A percentile compares a stretch with the other conserved stretches of the same genome.
Evolutionary conservation across 2,888 invertebrate genomes (phyloP).

Genomic region (Clostera curtula): DNA sequence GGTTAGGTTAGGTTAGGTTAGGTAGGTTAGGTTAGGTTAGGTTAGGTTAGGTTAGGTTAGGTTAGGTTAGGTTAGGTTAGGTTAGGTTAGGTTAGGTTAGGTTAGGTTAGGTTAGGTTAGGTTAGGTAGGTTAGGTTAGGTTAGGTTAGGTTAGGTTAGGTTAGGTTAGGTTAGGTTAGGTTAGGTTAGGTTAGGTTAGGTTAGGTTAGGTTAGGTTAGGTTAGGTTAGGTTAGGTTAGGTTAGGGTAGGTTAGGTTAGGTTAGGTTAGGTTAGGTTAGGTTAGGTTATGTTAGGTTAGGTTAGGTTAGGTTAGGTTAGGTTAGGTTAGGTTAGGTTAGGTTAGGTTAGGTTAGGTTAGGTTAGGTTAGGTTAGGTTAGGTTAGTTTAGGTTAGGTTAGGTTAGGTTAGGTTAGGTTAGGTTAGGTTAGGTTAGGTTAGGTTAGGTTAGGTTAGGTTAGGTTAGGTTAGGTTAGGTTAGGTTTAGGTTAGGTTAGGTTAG

Average conservation of each 20-base stretch:
- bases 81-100: conserved; percentile 4
- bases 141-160: conserved; percentile 3
- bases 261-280: conserved; percentile 17
- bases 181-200: conserved; percentile 3
- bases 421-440: conserved; percentile 16
- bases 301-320: conserved; percentile 9
- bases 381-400: conserved; percentile 16
- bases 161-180: conserved; percentile 3
- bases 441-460: conserved; percentile 15
- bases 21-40: too few relatives aligned
- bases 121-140: too few relatives aligned
- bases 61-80: conserved; percentile 6
- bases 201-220: conserved; percentile 5
- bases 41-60: conserved; percentile 6
- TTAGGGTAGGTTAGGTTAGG: conserved; percentile 16
- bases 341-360: conserved; percentile 15
- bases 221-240: conserved; percentile 16
- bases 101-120: conserved; percentile 3
- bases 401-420: conserved; percentile 17
- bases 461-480: conserved; percentile 18
- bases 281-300: conserved; percentile 15
- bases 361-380: conserved; percentile 16
- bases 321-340: conserved; percentile 9
- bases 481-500: conserved; percentile 19
- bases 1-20: too few relatives aligned